Percentiles rank a stretch among this genome's conserved stretches.
Evolutionary conservation across 1,140 invertebrate species (phyloP).

Genomic region (Mactra quadrangularis): DNA sequence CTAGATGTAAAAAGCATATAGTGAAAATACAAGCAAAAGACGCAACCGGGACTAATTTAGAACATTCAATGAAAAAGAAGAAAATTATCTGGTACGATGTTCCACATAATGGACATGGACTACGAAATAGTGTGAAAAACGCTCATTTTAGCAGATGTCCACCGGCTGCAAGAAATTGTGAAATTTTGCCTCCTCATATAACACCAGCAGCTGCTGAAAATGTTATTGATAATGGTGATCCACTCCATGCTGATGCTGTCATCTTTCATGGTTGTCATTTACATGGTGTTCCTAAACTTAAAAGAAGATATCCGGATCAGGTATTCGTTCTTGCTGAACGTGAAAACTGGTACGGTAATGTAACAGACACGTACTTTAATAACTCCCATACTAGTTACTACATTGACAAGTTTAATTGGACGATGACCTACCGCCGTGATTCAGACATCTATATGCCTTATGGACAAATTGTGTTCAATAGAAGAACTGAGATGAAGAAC

Average conservation of each 20-base stretch:
- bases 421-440: conserved; percentile 71
- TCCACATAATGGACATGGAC: too few species aligned
- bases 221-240: not conserved
- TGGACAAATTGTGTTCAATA: conserved; percentile 37
- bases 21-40: too few species aligned
- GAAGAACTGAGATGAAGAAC: conserved; percentile 8
- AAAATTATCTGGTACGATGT: too few species aligned
- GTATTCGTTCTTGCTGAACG: conserved; percentile 19
- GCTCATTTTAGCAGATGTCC: too few species aligned
- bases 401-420: conserved; percentile 68
- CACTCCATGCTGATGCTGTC: conserved; percentile 2
- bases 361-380: not conserved
- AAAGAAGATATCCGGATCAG: conserved; percentile 1
- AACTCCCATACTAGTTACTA: not conserved
- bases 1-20: too few species aligned
- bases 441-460: conserved; percentile 69
- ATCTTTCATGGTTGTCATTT: conserved; percentile 26
- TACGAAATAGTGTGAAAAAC: too few species aligned
- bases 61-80: too few species aligned
- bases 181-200: too few species aligned
- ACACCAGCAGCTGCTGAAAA: too few species aligned
- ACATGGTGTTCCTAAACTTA: not conserved
- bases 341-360: conserved; percentile 20
- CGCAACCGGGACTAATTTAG: too few species aligned
- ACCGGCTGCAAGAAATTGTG: too few species aligned